Conservation (phyloP, 1,140 invertebrate genomes). For the Orussus abietinus region DNA sequence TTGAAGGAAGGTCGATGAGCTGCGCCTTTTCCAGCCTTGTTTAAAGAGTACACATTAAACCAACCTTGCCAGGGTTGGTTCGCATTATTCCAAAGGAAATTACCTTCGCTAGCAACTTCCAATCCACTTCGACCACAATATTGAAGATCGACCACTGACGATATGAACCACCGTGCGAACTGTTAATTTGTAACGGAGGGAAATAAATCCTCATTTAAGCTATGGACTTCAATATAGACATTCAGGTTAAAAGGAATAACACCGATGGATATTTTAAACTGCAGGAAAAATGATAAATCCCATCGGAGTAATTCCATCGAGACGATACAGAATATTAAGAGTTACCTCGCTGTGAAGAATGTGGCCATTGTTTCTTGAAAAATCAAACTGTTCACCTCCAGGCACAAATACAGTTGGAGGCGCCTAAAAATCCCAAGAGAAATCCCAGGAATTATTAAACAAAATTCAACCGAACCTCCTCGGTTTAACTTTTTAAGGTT, state of each 20-base stretch:
- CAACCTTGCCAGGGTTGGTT: conserved; percentile 29
- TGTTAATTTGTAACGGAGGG: conserved; percentile 10
- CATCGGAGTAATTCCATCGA: too few relatives aligned
- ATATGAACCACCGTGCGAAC: conserved; percentile 32
- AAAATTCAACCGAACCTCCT: too few relatives aligned
- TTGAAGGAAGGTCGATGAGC: conserved; percentile 23
- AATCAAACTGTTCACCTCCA: conserved; percentile 15
- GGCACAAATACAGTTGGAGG: conserved; percentile 11
- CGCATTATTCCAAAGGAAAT: conserved; percentile 26
- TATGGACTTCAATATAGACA: too few relatives aligned
- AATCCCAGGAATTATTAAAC: too few relatives aligned
- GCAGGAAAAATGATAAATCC: conserved; percentile 3
- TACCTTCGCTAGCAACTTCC: conserved; percentile 21
- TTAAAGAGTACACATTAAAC: conserved; percentile 33
- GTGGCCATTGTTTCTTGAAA: conserved; percentile 26
- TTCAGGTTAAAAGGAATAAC: conserved; percentile 1
- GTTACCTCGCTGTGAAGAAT: conserved; percentile 28
- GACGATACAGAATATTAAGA: too few relatives aligned
- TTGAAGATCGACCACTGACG: conserved; percentile 26
- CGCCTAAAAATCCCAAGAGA: too few relatives aligned
- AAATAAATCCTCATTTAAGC: too few relatives aligned
- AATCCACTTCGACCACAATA: conserved; percentile 29
- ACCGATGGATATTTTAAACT: not conserved
- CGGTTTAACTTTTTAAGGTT: too few relatives aligned
- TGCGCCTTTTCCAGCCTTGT: conserved; percentile 26